A percentile compares a stretch with the other conserved stretches of the same genome.
Conservation (phyloP, 1,140 invertebrate genomes). For the Polypedilum vanderplanki region DNA sequence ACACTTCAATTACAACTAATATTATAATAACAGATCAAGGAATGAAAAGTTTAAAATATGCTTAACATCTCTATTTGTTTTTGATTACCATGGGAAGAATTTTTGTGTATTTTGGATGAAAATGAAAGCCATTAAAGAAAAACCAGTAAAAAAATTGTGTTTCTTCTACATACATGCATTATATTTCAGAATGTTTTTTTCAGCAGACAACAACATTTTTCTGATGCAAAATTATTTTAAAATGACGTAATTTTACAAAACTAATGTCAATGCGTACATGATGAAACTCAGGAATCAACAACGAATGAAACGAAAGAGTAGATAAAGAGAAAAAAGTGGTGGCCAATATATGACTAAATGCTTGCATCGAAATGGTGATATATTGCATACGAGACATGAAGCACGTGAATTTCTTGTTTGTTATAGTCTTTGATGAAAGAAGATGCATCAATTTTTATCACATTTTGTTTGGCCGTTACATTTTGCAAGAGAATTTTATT, state of each 20-base stretch:
- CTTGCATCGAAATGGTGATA: not conserved
- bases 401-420: not conserved
- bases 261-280: not conserved
- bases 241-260: not conserved
- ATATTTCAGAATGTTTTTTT: not conserved
- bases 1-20: not conserved
- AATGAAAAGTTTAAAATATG: not conserved
- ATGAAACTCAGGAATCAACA: not conserved
- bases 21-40: not conserved
- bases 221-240: not conserved
- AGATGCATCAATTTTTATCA: too few relatives aligned
- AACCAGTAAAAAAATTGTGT: not conserved
- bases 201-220: not conserved
- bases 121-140: conserved; percentile 29
- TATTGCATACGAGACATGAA: not conserved
- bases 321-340: not conserved
- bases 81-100: conserved; percentile 22
- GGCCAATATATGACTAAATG: too few relatives aligned
- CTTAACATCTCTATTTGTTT: conserved; percentile 25
- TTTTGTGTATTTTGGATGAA: conserved; percentile 29
- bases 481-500: too few relatives aligned
- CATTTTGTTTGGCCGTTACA: too few relatives aligned
- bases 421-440: not conserved
- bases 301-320: not conserved
- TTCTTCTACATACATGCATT: not conserved